Evolutionary conservation across 92 coral and sea anemone species (phyloP).

Genomic region (Parazoanthus swiftii): DNA sequence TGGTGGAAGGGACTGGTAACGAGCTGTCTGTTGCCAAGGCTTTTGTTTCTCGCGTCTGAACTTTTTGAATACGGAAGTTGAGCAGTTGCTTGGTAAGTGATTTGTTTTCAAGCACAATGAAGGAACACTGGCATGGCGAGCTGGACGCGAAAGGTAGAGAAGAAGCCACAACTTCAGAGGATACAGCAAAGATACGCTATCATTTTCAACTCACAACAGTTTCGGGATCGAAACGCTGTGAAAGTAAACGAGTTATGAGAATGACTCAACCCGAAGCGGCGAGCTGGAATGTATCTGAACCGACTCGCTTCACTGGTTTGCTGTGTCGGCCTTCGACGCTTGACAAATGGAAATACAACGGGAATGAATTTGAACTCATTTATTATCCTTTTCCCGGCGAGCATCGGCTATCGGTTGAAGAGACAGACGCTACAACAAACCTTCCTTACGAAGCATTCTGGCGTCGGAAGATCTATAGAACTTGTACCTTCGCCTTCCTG

Average conservation of each 20-base stretch:
- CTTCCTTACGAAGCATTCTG: constrained; percentile 13
- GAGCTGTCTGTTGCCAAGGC: constrained; percentile 15
- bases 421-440: neutral
- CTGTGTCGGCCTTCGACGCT: constrained; percentile 22
- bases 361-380: constrained; percentile 12
- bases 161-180: neutral
- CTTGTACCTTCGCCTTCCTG: constrained; percentile 4
- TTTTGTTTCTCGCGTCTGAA: neutral
- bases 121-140: constrained; percentile 20
- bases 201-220: neutral
- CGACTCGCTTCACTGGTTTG: neutral
- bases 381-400: constrained; percentile 41
- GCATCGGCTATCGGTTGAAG: constrained; percentile 23
- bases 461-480: constrained; percentile 34
- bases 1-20: constrained; percentile 17
- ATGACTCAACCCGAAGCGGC: constrained; percentile 12
- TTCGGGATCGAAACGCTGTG: neutral
- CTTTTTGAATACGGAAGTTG: neutral
- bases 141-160: neutral
- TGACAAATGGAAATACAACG: constrained; percentile 38
- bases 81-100: neutral
- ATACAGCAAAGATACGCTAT: neutral
- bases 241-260: neutral
- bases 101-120: neutral
- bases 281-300: constrained; percentile 9